phyloP scores from a whole-genome alignment of 2,113 vertebrate species.

The Hemichromis elongatus region DNA sequence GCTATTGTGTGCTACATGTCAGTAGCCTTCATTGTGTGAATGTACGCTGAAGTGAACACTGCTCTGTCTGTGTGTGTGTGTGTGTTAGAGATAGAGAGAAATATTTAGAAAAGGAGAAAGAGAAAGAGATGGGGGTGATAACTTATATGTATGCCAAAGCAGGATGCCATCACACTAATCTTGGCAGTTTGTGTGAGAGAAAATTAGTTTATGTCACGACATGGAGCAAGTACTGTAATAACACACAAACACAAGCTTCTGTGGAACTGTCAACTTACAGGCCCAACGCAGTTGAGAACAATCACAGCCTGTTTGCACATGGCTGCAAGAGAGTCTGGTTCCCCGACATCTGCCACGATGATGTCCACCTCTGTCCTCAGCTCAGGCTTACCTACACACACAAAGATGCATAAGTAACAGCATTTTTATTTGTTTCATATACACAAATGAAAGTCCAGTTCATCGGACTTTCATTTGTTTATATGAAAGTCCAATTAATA shows the following conservation, averaged over 20 bases:
- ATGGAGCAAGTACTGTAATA: neutral
- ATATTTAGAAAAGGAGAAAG: neutral
- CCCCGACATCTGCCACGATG: slow-evolving; percentile 84
- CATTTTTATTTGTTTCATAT: neutral
- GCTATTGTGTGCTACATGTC: slow-evolving; percentile 35
- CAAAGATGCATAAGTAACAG: neutral
- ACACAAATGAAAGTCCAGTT: neutral
- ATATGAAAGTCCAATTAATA: neutral
- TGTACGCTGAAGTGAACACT: slow-evolving; percentile 5
- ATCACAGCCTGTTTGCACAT: slow-evolving; percentile 89
- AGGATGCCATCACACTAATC: neutral
- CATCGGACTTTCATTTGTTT: neutral
- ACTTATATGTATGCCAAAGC: neutral
- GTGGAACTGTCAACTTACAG: slow-evolving; percentile 77
- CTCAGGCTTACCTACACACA: slow-evolving; percentile 77
- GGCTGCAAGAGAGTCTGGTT: slow-evolving; percentile 80
- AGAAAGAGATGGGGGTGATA: neutral
- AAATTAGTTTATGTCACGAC: neutral
- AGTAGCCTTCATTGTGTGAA: slow-evolving; percentile 33
- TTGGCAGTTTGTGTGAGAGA: neutral
- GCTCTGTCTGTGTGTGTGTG: neutral
- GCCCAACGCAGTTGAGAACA: slow-evolving; percentile 94
- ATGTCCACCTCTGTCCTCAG: slow-evolving; percentile 82
- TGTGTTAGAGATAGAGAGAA: neutral
- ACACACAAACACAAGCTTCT: neutral